Evolutionary conservation across 2,888 invertebrate species (phyloP).

Genomic region (Esperia sulphurella): DNA sequence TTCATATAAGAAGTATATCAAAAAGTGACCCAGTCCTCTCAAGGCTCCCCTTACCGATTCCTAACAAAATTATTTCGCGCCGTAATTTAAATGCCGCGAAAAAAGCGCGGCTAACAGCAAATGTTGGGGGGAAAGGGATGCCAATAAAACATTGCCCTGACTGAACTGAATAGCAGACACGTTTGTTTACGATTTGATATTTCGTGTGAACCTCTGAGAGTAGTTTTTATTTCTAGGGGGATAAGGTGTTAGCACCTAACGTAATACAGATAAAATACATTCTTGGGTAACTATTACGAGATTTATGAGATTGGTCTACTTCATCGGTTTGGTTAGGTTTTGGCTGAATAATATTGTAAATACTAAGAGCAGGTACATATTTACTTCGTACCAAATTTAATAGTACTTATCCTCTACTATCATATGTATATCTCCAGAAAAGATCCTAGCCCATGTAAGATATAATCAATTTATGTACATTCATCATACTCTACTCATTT

Average conservation of each 20-base stretch:
- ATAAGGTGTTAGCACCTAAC: constrained; percentile 62
- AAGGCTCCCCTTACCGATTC: constrained; percentile 57
- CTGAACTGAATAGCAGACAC: constrained; percentile 51
- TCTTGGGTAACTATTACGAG: constrained; percentile 24
- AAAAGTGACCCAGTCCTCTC: constrained; percentile 65
- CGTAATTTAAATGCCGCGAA: constrained; percentile 75
- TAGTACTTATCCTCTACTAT: no score
- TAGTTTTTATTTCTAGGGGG: constrained; percentile 64
- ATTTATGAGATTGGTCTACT: not conserved
- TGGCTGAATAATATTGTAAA: no score
- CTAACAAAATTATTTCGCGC: constrained; percentile 72
- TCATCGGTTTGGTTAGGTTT: no score
- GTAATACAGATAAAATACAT: constrained; percentile 49
- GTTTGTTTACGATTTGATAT: constrained; percentile 76
- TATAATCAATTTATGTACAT: no score
- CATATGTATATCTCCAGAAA: no score
- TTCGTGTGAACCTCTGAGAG: constrained; percentile 54
- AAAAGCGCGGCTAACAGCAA: constrained; percentile 70
- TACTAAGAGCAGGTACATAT: no score
- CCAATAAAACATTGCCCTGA: constrained; percentile 71
- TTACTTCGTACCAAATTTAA: no score
- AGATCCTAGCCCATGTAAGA: no score
- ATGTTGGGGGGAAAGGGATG: constrained; percentile 68
- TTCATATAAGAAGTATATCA: constrained; percentile 70
- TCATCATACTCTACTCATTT: no score